phyloP scores from a whole-genome alignment of 2,888 invertebrate genomes.

The Stictocephala bisonia region DNA sequence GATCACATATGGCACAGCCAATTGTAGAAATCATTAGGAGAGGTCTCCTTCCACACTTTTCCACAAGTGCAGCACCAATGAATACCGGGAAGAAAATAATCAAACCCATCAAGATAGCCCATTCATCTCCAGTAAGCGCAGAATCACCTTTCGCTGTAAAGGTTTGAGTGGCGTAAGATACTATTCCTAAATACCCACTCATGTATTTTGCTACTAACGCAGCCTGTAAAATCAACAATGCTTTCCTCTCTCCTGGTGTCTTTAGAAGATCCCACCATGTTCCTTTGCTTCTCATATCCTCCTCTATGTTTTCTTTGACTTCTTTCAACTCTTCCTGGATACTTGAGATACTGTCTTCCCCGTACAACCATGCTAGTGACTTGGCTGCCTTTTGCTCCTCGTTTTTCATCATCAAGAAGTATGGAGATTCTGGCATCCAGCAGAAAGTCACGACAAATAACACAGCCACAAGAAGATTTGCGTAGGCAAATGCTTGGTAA shows the following conservation, averaged over 20 bases:
- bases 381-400: slow-evolving; percentile 60
- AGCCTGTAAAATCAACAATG: slow-evolving; percentile 46
- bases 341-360: slow-evolving; percentile 23
- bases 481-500: slow-evolving; percentile 63
- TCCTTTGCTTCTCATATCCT: slow-evolving; percentile 35
- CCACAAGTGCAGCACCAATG: slow-evolving; percentile 31
- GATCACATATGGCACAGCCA: slow-evolving; percentile 47
- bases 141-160: slow-evolving; percentile 44
- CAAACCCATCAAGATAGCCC: slow-evolving; percentile 25
- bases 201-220: slow-evolving; percentile 43
- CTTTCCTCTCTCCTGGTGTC: slow-evolving; percentile 37
- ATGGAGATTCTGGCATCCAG: slow-evolving; percentile 74
- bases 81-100: slow-evolving; percentile 28
- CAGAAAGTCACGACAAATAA: slow-evolving; percentile 66
- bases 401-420: slow-evolving; percentile 70
- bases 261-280: slow-evolving; percentile 46
- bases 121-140: slow-evolving; percentile 12
- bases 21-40: slow-evolving; percentile 33
- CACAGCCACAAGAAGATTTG: slow-evolving; percentile 66
- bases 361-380: slow-evolving; percentile 48
- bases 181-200: slow-evolving; percentile 27
- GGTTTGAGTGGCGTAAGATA: slow-evolving; percentile 48
- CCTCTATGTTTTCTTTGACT: slow-evolving; percentile 9
- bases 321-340: slow-evolving; percentile 35
- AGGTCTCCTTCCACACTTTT: slow-evolving; percentile 33